Conservation (phyloP, 2,888 invertebrate genomes). For the Leuctra nigra region DNA sequence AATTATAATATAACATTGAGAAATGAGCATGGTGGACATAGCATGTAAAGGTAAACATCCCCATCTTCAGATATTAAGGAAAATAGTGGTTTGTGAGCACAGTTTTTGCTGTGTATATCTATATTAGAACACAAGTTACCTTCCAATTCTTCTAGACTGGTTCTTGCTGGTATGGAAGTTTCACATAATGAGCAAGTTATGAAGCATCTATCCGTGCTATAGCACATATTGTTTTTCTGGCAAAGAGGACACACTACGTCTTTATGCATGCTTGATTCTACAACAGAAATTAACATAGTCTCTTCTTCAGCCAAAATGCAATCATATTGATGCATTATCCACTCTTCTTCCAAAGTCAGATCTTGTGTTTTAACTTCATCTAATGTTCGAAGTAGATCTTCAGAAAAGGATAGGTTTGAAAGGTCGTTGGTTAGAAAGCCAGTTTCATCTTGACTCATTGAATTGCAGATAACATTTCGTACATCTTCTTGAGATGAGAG, state of each 20-base stretch:
- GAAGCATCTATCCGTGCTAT: slow-evolving; percentile 25
- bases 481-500: slow-evolving; percentile 2
- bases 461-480: neutral
- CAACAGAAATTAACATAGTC: slow-evolving; percentile 31
- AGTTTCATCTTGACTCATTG: neutral
- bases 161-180: slow-evolving; percentile 32
- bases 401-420: neutral
- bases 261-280: slow-evolving; percentile 29
- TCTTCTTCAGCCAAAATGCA: slow-evolving; percentile 36
- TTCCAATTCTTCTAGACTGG: slow-evolving; percentile 33
- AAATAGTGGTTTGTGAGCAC: slow-evolving; percentile 34
- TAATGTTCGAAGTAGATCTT: neutral
- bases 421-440: slow-evolving; percentile 2
- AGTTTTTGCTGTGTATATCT: slow-evolving; percentile 33
- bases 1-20: slow-evolving; percentile 28
- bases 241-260: slow-evolving; percentile 41
- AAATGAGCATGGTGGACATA: slow-evolving; percentile 36
- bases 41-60: slow-evolving; percentile 33
- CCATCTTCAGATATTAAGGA: slow-evolving; percentile 34
- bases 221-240: slow-evolving; percentile 33
- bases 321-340: slow-evolving; percentile 39
- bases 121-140: slow-evolving; percentile 33
- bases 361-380: slow-evolving; percentile 12
- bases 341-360: slow-evolving; percentile 32
- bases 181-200: slow-evolving; percentile 36